A percentile compares a stretch with the other conserved stretches of the same genome.
These are phyloP conservation scores for Linnaemya vulpina DNA, from an alignment of 2,888 invertebrate species.

Conservation along the genomic window DNA sequence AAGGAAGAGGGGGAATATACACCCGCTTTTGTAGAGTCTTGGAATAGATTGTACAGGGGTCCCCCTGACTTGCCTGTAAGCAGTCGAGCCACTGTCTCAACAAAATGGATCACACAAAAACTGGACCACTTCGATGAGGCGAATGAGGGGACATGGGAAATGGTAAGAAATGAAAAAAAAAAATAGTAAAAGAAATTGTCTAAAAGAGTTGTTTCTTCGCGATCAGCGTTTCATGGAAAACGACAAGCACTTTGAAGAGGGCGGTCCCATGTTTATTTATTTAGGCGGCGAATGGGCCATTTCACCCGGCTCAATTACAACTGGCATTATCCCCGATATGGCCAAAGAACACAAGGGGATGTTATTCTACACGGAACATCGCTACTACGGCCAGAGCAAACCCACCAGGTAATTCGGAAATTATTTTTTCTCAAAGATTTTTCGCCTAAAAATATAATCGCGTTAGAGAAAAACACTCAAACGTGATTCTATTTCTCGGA, in stretches of 20 bases:
- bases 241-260: slow-evolving; percentile 74
- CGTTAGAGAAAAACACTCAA: too few relatives aligned
- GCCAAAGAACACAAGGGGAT: slow-evolving; percentile 85
- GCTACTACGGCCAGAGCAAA: slow-evolving; percentile 90
- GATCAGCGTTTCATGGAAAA: background rate
- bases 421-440: too few relatives aligned
- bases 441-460: too few relatives aligned
- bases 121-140: slow-evolving; percentile 1
- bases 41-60: background rate
- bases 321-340: slow-evolving; percentile 86
- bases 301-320: slow-evolving; percentile 84
- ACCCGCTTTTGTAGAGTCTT: background rate
- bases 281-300: slow-evolving; percentile 90
- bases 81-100: background rate
- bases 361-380: slow-evolving; percentile 90
- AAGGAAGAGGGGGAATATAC: background rate
- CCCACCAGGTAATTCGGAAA: slow-evolving; percentile 84
- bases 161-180: slow-evolving; percentile 2
- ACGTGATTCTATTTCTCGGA: too few relatives aligned
- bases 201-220: background rate
- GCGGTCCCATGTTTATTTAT: slow-evolving; percentile 86
- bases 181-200: background rate
- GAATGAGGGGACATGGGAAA: background rate
- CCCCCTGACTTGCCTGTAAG: background rate
- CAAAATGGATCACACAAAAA: slow-evolving; percentile 7